phyloP scores from a whole-genome alignment of 2,797 vertebrate genomes.

The Pantherophis vulpinus region DNA sequence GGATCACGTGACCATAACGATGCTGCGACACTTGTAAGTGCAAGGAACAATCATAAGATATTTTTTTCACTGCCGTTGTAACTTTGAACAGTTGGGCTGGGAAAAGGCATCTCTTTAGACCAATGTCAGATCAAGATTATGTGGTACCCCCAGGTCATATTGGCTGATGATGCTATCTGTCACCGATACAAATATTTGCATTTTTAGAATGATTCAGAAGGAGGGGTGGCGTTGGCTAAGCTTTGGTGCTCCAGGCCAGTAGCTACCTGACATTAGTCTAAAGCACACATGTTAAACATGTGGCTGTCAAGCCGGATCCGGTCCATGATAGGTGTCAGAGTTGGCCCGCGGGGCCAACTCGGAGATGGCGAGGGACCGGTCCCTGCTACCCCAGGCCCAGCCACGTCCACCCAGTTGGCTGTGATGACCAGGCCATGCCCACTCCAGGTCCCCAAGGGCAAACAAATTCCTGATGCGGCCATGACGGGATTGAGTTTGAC shows the following conservation, averaged over 20 bases:
- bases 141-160: not conserved
- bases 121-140: not conserved
- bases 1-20: too few relatives aligned
- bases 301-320: too few relatives aligned
- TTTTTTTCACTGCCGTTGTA: too few relatives aligned
- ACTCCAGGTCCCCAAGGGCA: rapidly evolving
- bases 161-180: not conserved
- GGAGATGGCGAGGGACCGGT: rapidly evolving
- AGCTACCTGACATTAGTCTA: not conserved
- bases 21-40: too few relatives aligned
- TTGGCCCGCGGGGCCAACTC: rapidly evolving
- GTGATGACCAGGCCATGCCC: too few relatives aligned
- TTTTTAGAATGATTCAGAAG: not conserved
- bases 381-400: rapidly evolving
- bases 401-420: too few relatives aligned
- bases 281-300: too few relatives aligned
- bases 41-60: too few relatives aligned
- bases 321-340: too few relatives aligned
- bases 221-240: not conserved
- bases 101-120: not conserved
- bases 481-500: too few relatives aligned
- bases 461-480: too few relatives aligned
- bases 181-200: not conserved
- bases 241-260: not conserved
- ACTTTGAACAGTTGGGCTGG: not conserved